Conservation (phyloP, 2,888 invertebrate genomes). For the Tyria jacobaeae region DNA sequence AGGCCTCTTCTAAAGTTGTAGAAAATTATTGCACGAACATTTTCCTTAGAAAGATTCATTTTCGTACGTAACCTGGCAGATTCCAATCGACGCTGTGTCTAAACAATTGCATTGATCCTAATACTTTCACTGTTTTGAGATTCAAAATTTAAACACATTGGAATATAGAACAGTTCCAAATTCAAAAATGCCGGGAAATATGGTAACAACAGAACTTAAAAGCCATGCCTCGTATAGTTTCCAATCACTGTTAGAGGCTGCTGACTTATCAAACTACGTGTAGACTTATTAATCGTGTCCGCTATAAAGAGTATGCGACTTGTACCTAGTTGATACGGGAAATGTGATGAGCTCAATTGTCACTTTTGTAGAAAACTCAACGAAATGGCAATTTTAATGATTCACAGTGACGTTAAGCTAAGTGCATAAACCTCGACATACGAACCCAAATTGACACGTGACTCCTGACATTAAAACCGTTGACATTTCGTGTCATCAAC, state of each 20-base stretch:
- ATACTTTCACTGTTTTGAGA: too few relatives aligned
- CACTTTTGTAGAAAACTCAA: conserved; percentile 35
- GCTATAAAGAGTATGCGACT: not conserved
- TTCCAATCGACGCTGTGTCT: too few relatives aligned
- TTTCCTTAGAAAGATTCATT: too few relatives aligned
- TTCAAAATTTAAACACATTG: too few relatives aligned
- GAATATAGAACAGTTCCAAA: too few relatives aligned
- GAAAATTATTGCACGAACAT: too few relatives aligned
- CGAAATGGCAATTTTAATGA: conserved; percentile 21
- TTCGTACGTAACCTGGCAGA: too few relatives aligned
- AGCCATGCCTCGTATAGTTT: too few relatives aligned
- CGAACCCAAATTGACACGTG: conserved; percentile 44
- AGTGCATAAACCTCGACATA: conserved; percentile 29
- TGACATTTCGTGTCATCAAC: conserved; percentile 63
- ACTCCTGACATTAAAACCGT: conserved; percentile 55
- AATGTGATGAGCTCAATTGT: not conserved
- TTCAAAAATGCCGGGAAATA: too few relatives aligned
- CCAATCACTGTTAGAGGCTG: not conserved
- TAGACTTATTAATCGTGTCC: not conserved
- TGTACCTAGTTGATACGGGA: not conserved
- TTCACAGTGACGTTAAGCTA: conserved; percentile 21
- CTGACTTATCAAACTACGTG: not conserved
- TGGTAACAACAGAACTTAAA: too few relatives aligned
- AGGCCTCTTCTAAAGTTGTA: too few relatives aligned
- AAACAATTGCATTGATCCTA: too few relatives aligned